Percentiles rank a stretch among this genome's conserved stretches.
These are phyloP conservation scores for Heliconius himera DNA, from an alignment of 1,140 invertebrate genomes.

Conservation along the genomic window DNA sequence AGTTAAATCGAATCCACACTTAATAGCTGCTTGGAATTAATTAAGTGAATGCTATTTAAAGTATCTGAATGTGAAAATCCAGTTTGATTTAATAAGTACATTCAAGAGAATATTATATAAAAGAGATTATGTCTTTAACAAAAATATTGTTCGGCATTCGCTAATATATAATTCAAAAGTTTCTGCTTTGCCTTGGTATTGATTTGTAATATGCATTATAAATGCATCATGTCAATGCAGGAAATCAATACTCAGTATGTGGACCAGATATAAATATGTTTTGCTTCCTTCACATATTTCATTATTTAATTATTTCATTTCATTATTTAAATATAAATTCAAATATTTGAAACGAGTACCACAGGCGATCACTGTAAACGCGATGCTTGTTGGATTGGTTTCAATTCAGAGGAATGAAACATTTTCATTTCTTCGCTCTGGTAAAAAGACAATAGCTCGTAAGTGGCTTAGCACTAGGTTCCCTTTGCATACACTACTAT, in stretches of 20 bases:
- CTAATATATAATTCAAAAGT: neutral
- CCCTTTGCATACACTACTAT: no score
- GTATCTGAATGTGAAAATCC: slow-evolving; percentile 91
- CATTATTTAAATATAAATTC: no score
- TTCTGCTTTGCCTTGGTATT: neutral
- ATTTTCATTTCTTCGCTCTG: no score
- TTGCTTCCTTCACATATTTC: neutral
- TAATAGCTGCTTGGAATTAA: slow-evolving; percentile 94
- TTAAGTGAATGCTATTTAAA: slow-evolving; percentile 95
- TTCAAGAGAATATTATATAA: no score
- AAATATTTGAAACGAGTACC: no score
- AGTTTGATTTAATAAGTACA: slow-evolving; percentile 83
- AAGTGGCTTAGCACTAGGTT: no score
- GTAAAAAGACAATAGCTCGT: no score
- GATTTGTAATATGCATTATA: neutral
- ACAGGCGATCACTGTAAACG: no score
- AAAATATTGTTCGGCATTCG: neutral
- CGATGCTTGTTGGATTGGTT: no score
- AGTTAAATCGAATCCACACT: slow-evolving; percentile 92
- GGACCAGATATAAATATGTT: neutral
- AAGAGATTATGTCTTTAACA: no score
- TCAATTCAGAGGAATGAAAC: no score
- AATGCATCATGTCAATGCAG: neutral
- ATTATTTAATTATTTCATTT: no score
- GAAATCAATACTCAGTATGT: neutral